Evolutionary conservation across 2,113 vertebrate species (phyloP), one percentile per base, ranked within the genome.

Genomic region (Deroptyus accipitrinus): DNA sequence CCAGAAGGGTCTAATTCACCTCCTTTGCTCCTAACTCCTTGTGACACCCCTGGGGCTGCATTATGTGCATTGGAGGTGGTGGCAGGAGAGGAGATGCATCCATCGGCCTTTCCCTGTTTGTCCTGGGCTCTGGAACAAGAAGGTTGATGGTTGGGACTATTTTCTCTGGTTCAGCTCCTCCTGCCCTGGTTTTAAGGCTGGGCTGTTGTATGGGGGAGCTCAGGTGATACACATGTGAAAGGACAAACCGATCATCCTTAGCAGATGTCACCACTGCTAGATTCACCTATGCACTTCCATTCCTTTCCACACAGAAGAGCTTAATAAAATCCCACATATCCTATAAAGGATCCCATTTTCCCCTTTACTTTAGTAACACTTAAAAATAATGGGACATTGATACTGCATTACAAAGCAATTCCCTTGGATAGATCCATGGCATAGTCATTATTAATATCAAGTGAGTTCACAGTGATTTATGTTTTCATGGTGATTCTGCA

Each of bases 401-500:
- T 91, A 79, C 64, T 31, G 75, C 80, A 88, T 94, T 93, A 64
- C 35, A 73, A 88, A 95, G 92, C 86, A 78, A 92, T 96, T 96
- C 84, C 73, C 69, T 54, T 7, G 69, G 94, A 91, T 64, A 62
- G 88, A 80, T 85, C 87, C 90, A 37, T 83, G 92, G 90, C 76
- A 61, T 2, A 9, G 64, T 46, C 23, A 5, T 95, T 91, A 94
- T 87, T 92, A 96, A 95, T 86, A 91, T 61, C 89, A 87, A 86
- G 72, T 63, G 90, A 94, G 62, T 69, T 94, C 54, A 49, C 19
- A 1, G 23, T 91, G 95, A 97, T 97, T 97, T 96, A 96, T 88
- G 59, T 61, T 61, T 93, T 97, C 86, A 44, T 19, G 83, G 95
- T 90, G 95, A 96, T 97, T 97, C 95, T 97, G 97, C 92, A 97